Conservation (phyloP, 2,797 vertebrate genomes). For the Peromyscus aztecus region DNA sequence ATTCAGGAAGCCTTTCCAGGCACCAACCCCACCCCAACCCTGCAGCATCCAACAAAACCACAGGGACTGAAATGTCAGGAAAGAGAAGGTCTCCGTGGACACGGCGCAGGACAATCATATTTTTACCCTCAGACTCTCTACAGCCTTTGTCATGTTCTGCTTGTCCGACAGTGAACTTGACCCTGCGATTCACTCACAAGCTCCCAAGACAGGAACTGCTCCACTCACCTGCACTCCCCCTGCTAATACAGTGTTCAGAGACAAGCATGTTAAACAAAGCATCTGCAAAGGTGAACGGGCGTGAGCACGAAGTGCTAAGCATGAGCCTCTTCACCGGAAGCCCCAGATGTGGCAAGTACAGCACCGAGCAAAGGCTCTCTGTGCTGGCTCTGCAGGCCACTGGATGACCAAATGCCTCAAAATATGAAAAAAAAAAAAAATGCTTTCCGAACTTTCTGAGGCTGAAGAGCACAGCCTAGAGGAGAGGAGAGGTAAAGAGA, state of each 20-base stretch:
- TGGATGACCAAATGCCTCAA: neutral
- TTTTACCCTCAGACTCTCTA: constrained; percentile 10
- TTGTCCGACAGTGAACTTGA: constrained; percentile 24
- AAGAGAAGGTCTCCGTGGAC: neutral
- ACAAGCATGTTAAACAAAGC: neutral
- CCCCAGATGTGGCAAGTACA: neutral
- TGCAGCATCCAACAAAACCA: constrained; percentile 62
- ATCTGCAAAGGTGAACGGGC: neutral
- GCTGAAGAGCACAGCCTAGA: neutral
- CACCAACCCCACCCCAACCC: constrained; percentile 61
- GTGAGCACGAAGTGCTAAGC: neutral
- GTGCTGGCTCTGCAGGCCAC: neutral
- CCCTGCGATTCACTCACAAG: neutral
- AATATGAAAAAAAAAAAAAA: neutral
- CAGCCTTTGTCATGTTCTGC: constrained; percentile 13
- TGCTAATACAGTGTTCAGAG: neutral
- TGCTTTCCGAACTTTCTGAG: neutral
- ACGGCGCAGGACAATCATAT: neutral
- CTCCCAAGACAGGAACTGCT: neutral
- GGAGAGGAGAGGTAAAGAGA: neutral
- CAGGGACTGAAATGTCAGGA: constrained; percentile 47
- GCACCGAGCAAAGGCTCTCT: neutral
- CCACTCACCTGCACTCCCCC: neutral
- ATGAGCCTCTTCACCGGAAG: neutral
- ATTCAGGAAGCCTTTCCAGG: constrained; percentile 72